These are phyloP conservation scores for Cheilosia scutellata DNA, from an alignment of 2,888 invertebrate species.

Conservation along the genomic window DNA sequence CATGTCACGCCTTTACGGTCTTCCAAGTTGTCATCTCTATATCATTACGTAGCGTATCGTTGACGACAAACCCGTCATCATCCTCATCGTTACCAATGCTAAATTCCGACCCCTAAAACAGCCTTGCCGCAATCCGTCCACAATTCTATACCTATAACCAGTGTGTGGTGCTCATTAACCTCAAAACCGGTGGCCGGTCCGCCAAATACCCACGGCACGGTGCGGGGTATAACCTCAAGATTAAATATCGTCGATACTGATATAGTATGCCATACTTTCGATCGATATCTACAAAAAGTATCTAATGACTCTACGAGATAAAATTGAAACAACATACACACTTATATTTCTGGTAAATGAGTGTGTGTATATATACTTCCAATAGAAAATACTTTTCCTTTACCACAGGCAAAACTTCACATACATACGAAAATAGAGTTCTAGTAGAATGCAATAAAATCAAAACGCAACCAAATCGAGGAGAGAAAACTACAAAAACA, in stretches of 20 bases:
- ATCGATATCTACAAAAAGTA: slow-evolving; percentile 44
- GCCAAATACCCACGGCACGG: background rate
- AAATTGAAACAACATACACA: background rate
- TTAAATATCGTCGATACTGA: slow-evolving; percentile 6
- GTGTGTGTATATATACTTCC: slow-evolving; percentile 10
- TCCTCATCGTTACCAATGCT: slow-evolving; percentile 11
- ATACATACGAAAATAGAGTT: slow-evolving; percentile 15
- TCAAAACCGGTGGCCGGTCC: slow-evolving; percentile 35
- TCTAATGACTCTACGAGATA: slow-evolving; percentile 12
- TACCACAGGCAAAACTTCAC: slow-evolving; percentile 13
- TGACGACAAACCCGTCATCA: slow-evolving; percentile 10
- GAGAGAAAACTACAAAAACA: background rate
- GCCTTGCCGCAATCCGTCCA: slow-evolving; percentile 29
- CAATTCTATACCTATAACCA: slow-evolving; percentile 16
- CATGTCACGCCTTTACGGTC: slow-evolving; percentile 29
- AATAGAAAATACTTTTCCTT: slow-evolving; percentile 17
- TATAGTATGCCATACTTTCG: slow-evolving; percentile 6
- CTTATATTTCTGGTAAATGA: background rate
- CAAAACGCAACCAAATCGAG: slow-evolving; percentile 21
- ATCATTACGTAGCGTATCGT: background rate
- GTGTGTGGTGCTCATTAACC: slow-evolving; percentile 44
- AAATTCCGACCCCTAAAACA: slow-evolving; percentile 39
- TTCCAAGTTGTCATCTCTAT: slow-evolving; percentile 27
- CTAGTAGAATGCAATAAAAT: slow-evolving; percentile 41
- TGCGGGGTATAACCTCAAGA: slow-evolving; percentile 6